Evolutionary conservation across 2,797 vertebrate species (phyloP).

Genomic region (Hypotaenidia okinawae): DNA sequence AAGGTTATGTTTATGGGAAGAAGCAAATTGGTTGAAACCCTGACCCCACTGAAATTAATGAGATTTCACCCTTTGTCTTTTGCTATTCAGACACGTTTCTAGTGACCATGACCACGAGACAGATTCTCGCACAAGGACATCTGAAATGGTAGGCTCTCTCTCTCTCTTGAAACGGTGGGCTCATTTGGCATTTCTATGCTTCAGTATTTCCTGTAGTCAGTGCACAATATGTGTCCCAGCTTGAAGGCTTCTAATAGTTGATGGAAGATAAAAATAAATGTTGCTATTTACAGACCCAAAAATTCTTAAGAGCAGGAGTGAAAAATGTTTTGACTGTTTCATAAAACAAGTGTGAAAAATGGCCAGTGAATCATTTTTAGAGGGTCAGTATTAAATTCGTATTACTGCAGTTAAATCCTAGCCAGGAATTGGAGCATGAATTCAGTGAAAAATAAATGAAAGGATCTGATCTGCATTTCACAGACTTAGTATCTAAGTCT

Average conservation of each 20-base stretch:
- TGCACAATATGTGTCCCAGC: slow-evolving; percentile 13
- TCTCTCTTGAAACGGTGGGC: neutral
- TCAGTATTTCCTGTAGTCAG: neutral
- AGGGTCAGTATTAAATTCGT: slow-evolving; percentile 5
- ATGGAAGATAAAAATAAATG: slow-evolving; percentile 49
- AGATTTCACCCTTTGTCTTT: slow-evolving; percentile 10
- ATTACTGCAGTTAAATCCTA: neutral
- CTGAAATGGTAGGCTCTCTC: neutral
- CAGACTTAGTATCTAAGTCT: neutral
- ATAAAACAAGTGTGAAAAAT: slow-evolving; percentile 49
- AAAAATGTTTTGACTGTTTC: slow-evolving; percentile 62
- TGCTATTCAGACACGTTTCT: neutral
- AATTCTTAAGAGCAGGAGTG: neutral
- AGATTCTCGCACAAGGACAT: neutral
- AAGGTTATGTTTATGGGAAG: slow-evolving; percentile 14
- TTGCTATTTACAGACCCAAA: slow-evolving; percentile 36
- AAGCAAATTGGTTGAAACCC: slow-evolving; percentile 32
- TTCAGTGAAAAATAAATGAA: neutral
- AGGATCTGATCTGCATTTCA: neutral
- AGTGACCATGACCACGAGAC: neutral
- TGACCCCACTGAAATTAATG: slow-evolving; percentile 4
- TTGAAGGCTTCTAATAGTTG: slow-evolving; percentile 28
- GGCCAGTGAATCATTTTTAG: slow-evolving; percentile 36
- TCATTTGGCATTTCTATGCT: slow-evolving; percentile 8
- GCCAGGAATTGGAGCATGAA: neutral